Conservation (phyloP, 2,113 vertebrate genomes). For the Gnathonemus longibarbis region DNA sequence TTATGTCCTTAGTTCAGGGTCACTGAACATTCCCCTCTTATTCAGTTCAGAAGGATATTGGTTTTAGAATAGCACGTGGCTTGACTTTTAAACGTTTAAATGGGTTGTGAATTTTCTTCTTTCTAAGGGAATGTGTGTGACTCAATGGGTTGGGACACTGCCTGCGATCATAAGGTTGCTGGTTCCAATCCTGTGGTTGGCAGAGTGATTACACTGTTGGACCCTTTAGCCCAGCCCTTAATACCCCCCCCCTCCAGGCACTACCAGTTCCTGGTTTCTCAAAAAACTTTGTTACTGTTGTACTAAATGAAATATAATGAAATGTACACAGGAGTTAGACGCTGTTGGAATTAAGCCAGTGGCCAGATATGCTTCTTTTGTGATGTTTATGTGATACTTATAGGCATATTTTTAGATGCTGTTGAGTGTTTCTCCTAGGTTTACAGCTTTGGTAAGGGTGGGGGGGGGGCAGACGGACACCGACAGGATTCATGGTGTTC, state of each 20-base stretch:
- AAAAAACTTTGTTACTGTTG: not conserved
- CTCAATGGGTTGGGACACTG: not conserved
- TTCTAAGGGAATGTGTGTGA: not conserved
- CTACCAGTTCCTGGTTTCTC: not conserved
- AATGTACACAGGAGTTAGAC: not conserved
- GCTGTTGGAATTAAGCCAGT: not conserved
- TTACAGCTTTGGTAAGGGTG: too few species aligned
- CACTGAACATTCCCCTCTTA: not conserved
- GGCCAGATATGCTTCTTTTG: not conserved
- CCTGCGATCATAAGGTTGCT: not conserved
- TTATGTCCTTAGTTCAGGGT: not conserved
- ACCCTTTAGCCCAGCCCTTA: not conserved
- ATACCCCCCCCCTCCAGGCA: not conserved
- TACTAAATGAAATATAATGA: not conserved
- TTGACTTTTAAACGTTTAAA: not conserved
- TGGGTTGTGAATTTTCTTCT: not conserved
- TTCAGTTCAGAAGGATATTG: not conserved
- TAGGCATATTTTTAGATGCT: not conserved
- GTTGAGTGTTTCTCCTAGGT: too few species aligned
- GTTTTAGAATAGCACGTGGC: not conserved
- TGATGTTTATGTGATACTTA: not conserved
- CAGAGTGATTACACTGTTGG: not conserved
- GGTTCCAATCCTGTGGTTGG: not conserved
- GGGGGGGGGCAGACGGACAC: too few species aligned
- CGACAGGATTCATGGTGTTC: too few species aligned